A percentile compares a stretch with the other conserved stretches of the same genome.
phyloP scores from a whole-genome alignment of 2,113 vertebrate genomes.

The Melanerpes formicivorus region DNA sequence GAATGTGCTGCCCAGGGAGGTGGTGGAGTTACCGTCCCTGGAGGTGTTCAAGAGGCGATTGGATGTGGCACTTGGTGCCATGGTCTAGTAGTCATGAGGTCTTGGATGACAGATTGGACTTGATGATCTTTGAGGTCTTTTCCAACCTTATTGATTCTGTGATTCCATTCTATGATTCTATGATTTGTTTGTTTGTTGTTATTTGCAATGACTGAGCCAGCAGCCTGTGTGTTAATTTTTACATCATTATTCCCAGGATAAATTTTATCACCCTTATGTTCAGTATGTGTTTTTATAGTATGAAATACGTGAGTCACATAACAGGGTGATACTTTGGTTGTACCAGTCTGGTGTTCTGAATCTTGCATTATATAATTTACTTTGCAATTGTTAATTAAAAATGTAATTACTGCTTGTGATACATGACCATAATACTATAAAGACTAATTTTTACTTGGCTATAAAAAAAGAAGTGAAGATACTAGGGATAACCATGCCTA shows the following conservation, averaged over 20 bases:
- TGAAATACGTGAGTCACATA: background rate
- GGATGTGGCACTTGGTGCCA: too few relatives aligned
- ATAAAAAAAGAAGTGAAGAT: background rate
- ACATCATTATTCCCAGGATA: background rate
- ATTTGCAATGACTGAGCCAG: background rate
- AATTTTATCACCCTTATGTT: background rate
- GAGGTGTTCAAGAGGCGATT: too few relatives aligned
- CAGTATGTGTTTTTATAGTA: background rate
- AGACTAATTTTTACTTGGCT: slow-evolving; percentile 9
- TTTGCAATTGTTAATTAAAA: slow-evolving; percentile 36
- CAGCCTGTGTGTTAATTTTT: background rate
- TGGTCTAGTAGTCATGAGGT: too few relatives aligned
- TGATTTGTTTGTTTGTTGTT: background rate
- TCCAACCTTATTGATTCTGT: too few relatives aligned
- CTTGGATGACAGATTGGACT: too few relatives aligned
- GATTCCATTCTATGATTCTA: too few relatives aligned
- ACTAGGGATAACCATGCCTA: background rate
- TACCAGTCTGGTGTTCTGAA: background rate
- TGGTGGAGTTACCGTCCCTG: too few relatives aligned
- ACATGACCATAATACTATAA: background rate
- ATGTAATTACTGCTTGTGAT: slow-evolving; percentile 36
- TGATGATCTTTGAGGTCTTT: too few relatives aligned
- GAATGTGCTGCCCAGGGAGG: too few relatives aligned
- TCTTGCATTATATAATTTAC: background rate
- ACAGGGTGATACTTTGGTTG: background rate